Evolutionary conservation across 2,888 invertebrate genomes (phyloP).

Genomic region (Alloscopus bannaensis): DNA sequence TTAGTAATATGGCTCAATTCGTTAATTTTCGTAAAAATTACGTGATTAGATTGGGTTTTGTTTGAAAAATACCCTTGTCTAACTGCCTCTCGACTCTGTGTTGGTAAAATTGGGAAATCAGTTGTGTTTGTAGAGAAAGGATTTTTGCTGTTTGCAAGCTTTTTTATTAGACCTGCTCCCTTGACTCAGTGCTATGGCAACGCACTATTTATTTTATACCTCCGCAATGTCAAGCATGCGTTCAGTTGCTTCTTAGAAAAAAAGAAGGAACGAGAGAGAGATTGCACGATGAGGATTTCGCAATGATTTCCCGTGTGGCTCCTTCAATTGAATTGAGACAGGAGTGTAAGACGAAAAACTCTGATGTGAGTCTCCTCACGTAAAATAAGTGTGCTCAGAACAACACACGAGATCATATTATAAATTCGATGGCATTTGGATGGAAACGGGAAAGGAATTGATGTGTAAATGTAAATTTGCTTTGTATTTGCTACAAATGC

Average conservation of each 20-base stretch:
- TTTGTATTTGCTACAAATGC: too few species aligned
- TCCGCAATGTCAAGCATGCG: background rate
- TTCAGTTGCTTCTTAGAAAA: background rate
- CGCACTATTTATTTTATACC: too few species aligned
- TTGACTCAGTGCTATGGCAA: background rate
- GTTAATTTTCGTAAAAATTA: too few species aligned
- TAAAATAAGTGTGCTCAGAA: too few species aligned
- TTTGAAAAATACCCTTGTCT: too few species aligned
- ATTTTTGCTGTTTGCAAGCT: background rate
- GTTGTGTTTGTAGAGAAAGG: background rate
- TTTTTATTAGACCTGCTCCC: too few species aligned
- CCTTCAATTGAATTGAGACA: too few species aligned
- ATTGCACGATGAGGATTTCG: background rate
- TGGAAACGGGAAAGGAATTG: background rate
- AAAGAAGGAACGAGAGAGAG: background rate
- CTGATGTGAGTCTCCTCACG: background rate
- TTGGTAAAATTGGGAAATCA: background rate
- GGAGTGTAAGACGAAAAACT: background rate
- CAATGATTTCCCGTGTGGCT: slow-evolving; percentile 16
- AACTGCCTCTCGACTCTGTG: too few species aligned
- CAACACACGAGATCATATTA: background rate
- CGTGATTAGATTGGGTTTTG: too few species aligned
- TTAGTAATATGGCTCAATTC: too few species aligned
- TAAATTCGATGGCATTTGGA: background rate
- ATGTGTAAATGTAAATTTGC: background rate